Percentiles rank a stretch among this genome's conserved stretches.
Conservation (phyloP, 2,113 vertebrate genomes). For the Chamaetylas fuelleborni region DNA sequence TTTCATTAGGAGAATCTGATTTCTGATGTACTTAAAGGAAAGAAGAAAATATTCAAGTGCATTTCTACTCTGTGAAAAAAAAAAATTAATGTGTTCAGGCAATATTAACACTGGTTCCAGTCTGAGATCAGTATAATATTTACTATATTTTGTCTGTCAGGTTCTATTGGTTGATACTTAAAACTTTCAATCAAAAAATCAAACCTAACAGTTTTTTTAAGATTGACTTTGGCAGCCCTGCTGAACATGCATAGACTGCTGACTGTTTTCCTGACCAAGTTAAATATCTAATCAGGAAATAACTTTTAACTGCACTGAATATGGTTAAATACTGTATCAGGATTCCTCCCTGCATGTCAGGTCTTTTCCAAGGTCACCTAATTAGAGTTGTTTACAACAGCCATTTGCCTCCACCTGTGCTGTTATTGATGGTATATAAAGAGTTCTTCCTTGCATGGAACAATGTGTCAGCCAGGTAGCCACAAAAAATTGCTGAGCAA, state of each 20-base stretch:
- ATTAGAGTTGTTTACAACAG: neutral
- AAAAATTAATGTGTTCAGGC: neutral
- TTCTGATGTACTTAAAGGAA: neutral
- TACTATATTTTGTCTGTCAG: neutral
- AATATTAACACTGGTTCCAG: neutral
- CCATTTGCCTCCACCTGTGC: slow-evolving; percentile 18
- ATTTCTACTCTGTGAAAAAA: neutral
- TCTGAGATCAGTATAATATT: neutral
- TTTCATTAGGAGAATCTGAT: neutral
- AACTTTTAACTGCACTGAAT: neutral
- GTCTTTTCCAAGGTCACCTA: neutral
- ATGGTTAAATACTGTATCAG: neutral
- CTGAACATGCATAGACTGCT: neutral
- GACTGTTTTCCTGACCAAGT: neutral
- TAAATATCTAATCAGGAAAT: neutral
- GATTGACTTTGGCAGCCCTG: neutral
- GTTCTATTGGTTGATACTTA: neutral
- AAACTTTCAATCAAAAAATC: neutral
- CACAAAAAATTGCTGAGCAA: neutral
- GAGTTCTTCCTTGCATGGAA: neutral
- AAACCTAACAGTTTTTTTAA: neutral
- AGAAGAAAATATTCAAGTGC: neutral
- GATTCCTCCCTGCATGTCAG: neutral
- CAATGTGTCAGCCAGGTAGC: neutral
- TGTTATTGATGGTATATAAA: neutral